phyloP scores from a whole-genome alignment of 2,113 vertebrate species.

The Coptodon bakossiorum region DNA sequence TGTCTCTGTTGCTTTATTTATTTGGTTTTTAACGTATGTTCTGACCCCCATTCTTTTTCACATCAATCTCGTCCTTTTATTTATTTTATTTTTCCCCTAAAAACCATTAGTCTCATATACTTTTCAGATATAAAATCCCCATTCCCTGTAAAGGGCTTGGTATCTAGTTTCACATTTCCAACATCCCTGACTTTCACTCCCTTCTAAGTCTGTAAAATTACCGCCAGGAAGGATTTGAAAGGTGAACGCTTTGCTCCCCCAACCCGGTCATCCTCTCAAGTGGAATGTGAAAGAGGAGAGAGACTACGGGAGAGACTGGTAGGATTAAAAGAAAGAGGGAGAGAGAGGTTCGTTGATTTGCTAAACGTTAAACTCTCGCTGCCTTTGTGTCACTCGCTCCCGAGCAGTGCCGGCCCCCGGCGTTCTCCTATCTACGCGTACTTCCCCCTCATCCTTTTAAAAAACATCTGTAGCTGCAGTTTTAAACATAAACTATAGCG shows the following conservation, averaged over 20 bases:
- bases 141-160: neutral
- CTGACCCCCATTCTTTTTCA: neutral
- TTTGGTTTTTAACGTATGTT: neutral
- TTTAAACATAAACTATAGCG: neutral
- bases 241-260: constrained; percentile 18
- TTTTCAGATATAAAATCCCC: neutral
- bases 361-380: neutral
- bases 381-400: neutral
- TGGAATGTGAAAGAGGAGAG: constrained; percentile 41
- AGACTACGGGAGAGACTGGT: neutral
- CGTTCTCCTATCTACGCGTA: neutral
- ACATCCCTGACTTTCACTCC: neutral
- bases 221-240: constrained; percentile 27
- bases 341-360: constrained; percentile 3
- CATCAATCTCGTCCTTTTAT: neutral
- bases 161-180: neutral
- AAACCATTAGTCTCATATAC: neutral
- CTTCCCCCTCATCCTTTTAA: neutral
- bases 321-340: neutral
- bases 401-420: neutral
- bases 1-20: neutral
- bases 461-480: neutral
- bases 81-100: neutral
- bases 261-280: constrained; percentile 9
- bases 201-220: neutral